Base-by-base conservation (phyloP, 1,140 invertebrate species). In the Cydia splendana region DNA sequence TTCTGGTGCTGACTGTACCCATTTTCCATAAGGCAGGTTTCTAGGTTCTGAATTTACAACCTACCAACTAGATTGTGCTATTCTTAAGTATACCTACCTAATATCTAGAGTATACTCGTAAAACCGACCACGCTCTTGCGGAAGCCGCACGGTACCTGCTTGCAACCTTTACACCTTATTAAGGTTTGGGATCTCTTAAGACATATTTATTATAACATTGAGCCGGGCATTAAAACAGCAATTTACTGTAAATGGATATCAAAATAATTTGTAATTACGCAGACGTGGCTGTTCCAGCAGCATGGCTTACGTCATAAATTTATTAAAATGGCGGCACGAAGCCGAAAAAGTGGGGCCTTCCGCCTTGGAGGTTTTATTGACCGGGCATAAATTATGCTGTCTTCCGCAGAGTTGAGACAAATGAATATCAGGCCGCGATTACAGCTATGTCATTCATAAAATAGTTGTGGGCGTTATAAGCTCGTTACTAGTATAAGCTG, bases 371-470 rank as follows among this genome's bases (percentile, higher is more conserved):
- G 10, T 67, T 67, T 38, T 71, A 71, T 71, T 71, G 67, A 71
- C 38, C 18, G 34, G 38, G 18, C 34, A 71, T 71, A 71, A 71
- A 71, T 71, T 71, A 71, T 10, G 15, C 38, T 71, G 67, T 71
- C 38, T 34, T 38, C 6, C 30, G 34, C 67, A 71, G 67, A 45
- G 45, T 71, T 71, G 67, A 71, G 67, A 71, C 38, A 45, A 71
- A 71, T 71, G 67, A 71, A 71, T 71, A 71, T 71, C 67, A 45
- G 67, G n/a, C 34, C 6, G 65, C 34, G 34, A 71, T 71, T 71
- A 71, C n/a, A 34, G 65, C 1, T 34, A 24, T 10, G 12, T 4
- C 2, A 38, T 34, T 62, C 57, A 20, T 62, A n/a, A 62, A 18
- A 62, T 10, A 53, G 5, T 4, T 53, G 13, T 53, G 12, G 15